Evolutionary conservation across 2,888 invertebrate genomes (phyloP).

Genomic region (Trypoxylon attenuatum): DNA sequence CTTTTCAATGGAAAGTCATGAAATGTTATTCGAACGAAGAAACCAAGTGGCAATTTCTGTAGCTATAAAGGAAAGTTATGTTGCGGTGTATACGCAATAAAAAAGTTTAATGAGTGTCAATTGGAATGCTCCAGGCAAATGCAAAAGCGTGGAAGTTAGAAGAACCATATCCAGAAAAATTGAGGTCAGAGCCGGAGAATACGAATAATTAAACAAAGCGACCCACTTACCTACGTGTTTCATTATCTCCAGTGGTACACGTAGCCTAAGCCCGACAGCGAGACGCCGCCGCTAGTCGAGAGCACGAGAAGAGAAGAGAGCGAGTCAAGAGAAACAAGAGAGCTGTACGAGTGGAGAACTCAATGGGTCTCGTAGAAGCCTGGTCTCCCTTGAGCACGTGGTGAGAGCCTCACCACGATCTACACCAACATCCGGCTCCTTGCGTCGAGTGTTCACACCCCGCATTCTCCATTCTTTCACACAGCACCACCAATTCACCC

Average conservation of each 20-base stretch:
- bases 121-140: too few species aligned
- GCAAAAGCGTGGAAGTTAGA: too few species aligned
- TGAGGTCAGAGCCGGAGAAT: slow-evolving; percentile 6
- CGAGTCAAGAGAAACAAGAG: slow-evolving; percentile 1
- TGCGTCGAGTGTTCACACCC: slow-evolving; percentile 50
- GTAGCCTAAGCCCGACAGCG: slow-evolving; percentile 8
- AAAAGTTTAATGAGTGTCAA: too few species aligned
- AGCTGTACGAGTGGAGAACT: slow-evolving; percentile 54
- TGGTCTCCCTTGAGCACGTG: slow-evolving; percentile 52
- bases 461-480: slow-evolving; percentile 43
- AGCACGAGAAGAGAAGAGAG: slow-evolving; percentile 8
- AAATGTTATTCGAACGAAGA: too few species aligned
- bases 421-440: slow-evolving; percentile 58
- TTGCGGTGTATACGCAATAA: too few species aligned
- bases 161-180: too few species aligned
- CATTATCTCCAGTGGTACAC: slow-evolving; percentile 36
- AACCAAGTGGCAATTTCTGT: too few species aligned
- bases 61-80: too few species aligned
- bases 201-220: slow-evolving; percentile 41
- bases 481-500: slow-evolving; percentile 26
- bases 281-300: neutral
- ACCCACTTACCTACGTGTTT: slow-evolving; percentile 38
- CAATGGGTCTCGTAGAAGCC: slow-evolving; percentile 59
- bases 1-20: too few species aligned
- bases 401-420: slow-evolving; percentile 55